These are phyloP conservation scores for Lithophane leautieri DNA, from an alignment of 2,888 invertebrate species.

Conservation along the genomic window DNA sequence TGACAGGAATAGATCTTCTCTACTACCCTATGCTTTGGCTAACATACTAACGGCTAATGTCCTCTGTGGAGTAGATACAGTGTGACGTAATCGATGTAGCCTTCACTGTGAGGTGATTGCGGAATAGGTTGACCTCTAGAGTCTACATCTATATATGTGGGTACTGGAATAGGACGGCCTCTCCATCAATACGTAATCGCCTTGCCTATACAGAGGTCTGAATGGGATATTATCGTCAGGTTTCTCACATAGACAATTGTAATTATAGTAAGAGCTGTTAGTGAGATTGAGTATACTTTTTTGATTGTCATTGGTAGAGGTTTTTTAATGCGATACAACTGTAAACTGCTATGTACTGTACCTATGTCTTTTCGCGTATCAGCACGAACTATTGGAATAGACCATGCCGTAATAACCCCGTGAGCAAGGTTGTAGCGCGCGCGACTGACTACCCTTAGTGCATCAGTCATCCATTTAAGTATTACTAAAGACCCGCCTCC, in stretches of 20 bases:
- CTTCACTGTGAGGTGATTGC: constrained; percentile 54
- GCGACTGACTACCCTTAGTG: background rate
- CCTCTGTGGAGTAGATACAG: constrained; percentile 53
- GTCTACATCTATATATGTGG: constrained; percentile 19
- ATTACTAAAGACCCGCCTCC: too few species aligned
- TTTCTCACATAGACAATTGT: background rate
- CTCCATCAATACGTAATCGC: constrained; percentile 44
- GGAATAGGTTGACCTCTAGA: constrained; percentile 58
- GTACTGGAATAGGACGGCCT: constrained; percentile 13
- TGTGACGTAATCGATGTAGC: constrained; percentile 62
- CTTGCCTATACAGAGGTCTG: constrained; percentile 9
- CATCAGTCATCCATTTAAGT: background rate
- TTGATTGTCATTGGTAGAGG: background rate
- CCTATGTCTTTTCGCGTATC: background rate
- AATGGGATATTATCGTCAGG: constrained; percentile 21
- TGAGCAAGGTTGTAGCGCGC: background rate
- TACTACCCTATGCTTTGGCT: background rate
- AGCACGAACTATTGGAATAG: background rate
- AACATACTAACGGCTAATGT: constrained; percentile 60
- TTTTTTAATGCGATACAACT: background rate
- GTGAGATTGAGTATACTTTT: background rate
- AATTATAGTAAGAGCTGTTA: background rate
- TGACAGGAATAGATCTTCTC: constrained; percentile 18
- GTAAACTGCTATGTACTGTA: too few species aligned
- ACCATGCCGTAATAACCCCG: background rate